Evolutionary conservation across 2,797 vertebrate genomes (phyloP), one percentile per base, ranked within the genome.

Genomic region (Lutjanus argentimaculatus): DNA sequence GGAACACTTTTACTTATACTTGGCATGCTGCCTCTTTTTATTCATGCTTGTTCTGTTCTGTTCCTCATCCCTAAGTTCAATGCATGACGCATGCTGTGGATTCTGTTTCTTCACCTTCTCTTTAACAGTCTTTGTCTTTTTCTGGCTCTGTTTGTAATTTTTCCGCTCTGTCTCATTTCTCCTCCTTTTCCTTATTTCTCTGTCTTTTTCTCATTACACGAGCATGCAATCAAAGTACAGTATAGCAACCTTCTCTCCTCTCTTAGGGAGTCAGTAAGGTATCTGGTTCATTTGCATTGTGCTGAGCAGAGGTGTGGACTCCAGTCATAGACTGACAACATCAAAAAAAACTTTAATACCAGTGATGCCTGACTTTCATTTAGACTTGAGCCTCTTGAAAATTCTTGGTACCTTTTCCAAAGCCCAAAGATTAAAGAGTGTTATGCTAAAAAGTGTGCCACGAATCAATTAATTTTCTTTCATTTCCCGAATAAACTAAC

Each of bases 1-100:
- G 89, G 88, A 93, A 89, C 82, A 84, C 66, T 69, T 77, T 82
- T 79, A 86, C 67, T 75, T 58, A 63, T 92, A 82, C 85, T 91
- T 91, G 85, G 94, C 95, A 95, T 94, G 93, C 73, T 19, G 84
- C 89, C 87, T 85, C 52, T 72, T 56, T 42, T 69, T 53, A 56
- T 57, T 73, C 15, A 51, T 64, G 49, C 66, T 57, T 22, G 4
- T 48, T 56, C 56, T 70, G 13, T 72, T 87, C 53, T 57, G 30
- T 36, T 71, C 68, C 67, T 78, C 25, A 63, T 36, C 52, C 70
- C 14, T 22, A 22, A 68, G 53, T 57, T 76, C 25, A 48, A 74
- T 72, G 85, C 77, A 88, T 80, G 80, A 48, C 1, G 15, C 1
- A 15, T 43, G 16, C 62, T 63, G 30, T 61, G 22, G 16, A 58